Conservation (phyloP, 2,113 vertebrate species). For the Pituophis catenifer region DNA sequence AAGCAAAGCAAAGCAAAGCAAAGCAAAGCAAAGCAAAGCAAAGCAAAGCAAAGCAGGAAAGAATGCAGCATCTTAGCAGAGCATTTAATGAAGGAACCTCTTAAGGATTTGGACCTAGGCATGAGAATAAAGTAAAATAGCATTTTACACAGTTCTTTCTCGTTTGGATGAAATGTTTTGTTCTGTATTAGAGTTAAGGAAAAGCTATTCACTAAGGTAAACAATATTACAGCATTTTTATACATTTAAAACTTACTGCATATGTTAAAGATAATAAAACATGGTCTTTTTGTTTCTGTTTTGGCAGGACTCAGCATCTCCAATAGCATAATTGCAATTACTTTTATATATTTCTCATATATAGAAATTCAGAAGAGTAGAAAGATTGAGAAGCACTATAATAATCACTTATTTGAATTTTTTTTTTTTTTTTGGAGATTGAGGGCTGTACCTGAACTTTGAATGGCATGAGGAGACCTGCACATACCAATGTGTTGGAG, state of each 20-base stretch:
- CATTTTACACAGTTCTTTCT: neutral
- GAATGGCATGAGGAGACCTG: neutral
- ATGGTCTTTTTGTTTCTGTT: neutral
- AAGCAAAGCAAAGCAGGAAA: neutral
- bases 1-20: neutral
- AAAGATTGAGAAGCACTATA: neutral
- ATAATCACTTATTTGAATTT: neutral
- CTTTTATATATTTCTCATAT: neutral
- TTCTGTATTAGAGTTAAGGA: neutral
- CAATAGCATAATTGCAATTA: neutral
- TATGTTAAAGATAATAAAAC: neutral
- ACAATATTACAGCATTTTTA: neutral
- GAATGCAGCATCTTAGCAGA: neutral
- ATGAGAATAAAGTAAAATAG: neutral
- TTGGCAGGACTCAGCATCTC: neutral
- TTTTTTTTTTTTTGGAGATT: neutral
- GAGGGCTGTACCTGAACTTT: neutral
- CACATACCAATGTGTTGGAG: neutral
- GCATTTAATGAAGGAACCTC: neutral
- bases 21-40: no score
- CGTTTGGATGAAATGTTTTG: neutral
- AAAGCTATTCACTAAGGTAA: neutral
- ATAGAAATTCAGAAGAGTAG: neutral
- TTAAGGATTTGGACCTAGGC: neutral
- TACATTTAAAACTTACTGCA: neutral